Conservation (phyloP, 2,888 invertebrate genomes). For the Synanthedon formicaeformis region DNA sequence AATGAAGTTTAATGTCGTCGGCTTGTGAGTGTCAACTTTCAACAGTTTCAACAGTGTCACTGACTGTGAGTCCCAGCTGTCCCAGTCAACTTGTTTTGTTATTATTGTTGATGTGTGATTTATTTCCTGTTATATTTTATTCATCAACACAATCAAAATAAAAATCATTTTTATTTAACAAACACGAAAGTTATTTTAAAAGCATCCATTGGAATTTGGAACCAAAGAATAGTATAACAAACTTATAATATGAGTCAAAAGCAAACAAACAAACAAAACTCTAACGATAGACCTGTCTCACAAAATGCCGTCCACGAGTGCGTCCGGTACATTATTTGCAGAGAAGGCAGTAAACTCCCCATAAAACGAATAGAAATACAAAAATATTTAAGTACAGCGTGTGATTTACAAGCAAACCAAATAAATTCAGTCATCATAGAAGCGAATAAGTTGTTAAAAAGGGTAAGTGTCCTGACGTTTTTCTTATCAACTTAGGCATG, state of each 20-base stretch:
- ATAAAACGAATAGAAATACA: slow-evolving; percentile 44
- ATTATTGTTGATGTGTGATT: too few species aligned
- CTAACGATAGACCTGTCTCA: slow-evolving; percentile 7
- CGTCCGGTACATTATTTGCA: slow-evolving; percentile 41
- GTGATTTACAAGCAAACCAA: slow-evolving; percentile 25
- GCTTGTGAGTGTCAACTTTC: too few species aligned
- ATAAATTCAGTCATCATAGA: slow-evolving; percentile 29
- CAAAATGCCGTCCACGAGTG: slow-evolving; percentile 40
- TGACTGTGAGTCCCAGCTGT: too few species aligned
- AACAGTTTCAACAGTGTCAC: too few species aligned
- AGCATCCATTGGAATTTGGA: too few species aligned
- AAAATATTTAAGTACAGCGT: slow-evolving; percentile 32
- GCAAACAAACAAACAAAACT: not conserved
- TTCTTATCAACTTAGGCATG: too few species aligned
- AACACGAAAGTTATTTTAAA: too few species aligned
- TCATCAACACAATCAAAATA: too few species aligned
- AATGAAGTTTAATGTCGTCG: too few species aligned
- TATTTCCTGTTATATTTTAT: too few species aligned
- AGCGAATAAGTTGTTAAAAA: slow-evolving; percentile 38
- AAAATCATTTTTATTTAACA: too few species aligned
- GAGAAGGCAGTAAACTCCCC: slow-evolving; percentile 53
- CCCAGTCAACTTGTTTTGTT: too few species aligned
- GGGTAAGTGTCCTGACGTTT: slow-evolving; percentile 15
- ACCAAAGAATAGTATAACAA: not conserved
- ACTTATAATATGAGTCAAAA: slow-evolving; percentile 25